phyloP scores from a whole-genome alignment of 2,888 invertebrate genomes.

The Drepana falcataria region DNA sequence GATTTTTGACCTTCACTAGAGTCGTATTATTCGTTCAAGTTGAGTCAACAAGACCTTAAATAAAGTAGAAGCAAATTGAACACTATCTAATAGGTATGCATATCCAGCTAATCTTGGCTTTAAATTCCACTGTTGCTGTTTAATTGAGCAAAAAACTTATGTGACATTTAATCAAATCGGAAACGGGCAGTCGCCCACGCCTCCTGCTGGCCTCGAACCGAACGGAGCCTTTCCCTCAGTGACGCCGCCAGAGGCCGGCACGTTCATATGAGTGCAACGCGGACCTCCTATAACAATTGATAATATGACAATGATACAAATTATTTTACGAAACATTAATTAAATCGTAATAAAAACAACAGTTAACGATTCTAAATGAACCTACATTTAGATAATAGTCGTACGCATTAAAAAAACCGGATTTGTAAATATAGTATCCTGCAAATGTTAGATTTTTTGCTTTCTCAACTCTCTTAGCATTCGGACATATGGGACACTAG shows the following conservation, averaged over 20 bases:
- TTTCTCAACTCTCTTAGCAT: too few relatives aligned
- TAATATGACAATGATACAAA: background rate
- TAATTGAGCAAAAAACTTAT: constrained; percentile 2
- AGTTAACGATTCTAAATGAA: too few relatives aligned
- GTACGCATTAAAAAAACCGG: too few relatives aligned
- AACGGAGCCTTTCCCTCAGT: constrained; percentile 39
- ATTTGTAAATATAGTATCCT: too few relatives aligned
- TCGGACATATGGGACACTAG: too few relatives aligned
- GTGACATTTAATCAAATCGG: constrained; percentile 31
- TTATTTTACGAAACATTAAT: background rate
- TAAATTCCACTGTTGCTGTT: too few relatives aligned
- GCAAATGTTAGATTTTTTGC: too few relatives aligned
- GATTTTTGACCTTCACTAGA: constrained; percentile 11
- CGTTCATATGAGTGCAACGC: constrained; percentile 10
- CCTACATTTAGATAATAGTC: too few relatives aligned
- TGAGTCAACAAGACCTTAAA: constrained; percentile 2
- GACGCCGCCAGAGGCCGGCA: constrained; percentile 25
- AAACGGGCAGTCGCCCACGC: constrained; percentile 24
- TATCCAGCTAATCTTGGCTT: too few relatives aligned
- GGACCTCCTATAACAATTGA: constrained; percentile 9
- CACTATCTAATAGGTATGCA: too few relatives aligned
- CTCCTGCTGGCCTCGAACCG: constrained; percentile 32
- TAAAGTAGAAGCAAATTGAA: too few relatives aligned
- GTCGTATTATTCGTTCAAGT: constrained; percentile 10
- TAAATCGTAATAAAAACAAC: too few relatives aligned